Percentiles rank a stretch among this genome's conserved stretches.
phyloP scores from a whole-genome alignment of 2,113 vertebrate genomes.

The Gallinago jamesoni region DNA sequence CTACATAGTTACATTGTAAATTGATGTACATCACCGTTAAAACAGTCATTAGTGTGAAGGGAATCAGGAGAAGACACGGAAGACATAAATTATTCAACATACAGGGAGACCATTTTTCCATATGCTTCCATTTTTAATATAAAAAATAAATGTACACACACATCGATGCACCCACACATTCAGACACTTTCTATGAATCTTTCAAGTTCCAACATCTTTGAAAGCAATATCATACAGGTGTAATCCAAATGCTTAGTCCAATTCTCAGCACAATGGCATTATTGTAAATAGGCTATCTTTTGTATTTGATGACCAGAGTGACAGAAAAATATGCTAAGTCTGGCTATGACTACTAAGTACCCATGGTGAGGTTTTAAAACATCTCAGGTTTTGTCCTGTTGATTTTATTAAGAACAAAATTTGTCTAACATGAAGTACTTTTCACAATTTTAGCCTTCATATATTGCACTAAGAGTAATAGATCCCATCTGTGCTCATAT shows the following conservation, averaged over 20 bases:
- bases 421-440: background rate
- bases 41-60: constrained; percentile 30
- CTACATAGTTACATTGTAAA: constrained; percentile 38
- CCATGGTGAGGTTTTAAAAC: background rate
- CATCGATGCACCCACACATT: background rate
- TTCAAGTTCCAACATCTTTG: background rate
- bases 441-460: background rate
- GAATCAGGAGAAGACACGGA: constrained; percentile 9
- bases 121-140: background rate
- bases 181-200: background rate
- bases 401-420: background rate
- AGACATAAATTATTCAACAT: constrained; percentile 48
- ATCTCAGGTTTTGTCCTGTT: background rate
- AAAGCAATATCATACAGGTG: background rate
- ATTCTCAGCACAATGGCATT: background rate
- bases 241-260: background rate
- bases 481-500: background rate
- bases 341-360: background rate
- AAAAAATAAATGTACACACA: background rate
- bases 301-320: background rate
- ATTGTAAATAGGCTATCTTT: background rate
- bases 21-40: constrained; percentile 30
- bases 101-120: constrained; percentile 8
- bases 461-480: background rate
- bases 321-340: background rate